These are phyloP conservation scores for Pollenia amentaria DNA, from an alignment of 2,888 invertebrate genomes.

Conservation along the genomic window DNA sequence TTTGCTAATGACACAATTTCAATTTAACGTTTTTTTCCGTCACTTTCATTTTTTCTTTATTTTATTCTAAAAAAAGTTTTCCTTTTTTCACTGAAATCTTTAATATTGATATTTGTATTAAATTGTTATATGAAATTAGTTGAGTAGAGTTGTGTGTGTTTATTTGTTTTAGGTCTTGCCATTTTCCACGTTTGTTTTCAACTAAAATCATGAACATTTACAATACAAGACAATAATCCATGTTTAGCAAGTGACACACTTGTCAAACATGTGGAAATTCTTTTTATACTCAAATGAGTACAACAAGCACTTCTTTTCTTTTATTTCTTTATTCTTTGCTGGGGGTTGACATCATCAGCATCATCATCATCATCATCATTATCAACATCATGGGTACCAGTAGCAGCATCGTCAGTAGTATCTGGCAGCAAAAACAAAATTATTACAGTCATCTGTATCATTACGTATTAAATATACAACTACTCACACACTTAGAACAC, in stretches of 20 bases:
- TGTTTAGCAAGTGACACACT: conserved; percentile 70
- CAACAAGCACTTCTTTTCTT: conserved; percentile 59
- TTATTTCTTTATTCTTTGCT: conserved; percentile 61
- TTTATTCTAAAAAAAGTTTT: conserved; percentile 1
- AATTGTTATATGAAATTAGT: conserved; percentile 41
- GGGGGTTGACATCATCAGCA: conserved; percentile 70
- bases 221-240: conserved; percentile 63
- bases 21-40: conserved; percentile 17
- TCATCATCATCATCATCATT: neutral
- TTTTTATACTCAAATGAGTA: conserved; percentile 62
- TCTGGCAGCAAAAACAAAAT: conserved; percentile 22
- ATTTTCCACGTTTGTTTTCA: conserved; percentile 61
- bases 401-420: conserved; percentile 13
- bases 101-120: conserved; percentile 12
- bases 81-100: conserved; percentile 27
- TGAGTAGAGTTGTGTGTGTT: neutral
- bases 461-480: conserved; percentile 41
- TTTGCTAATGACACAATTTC: conserved; percentile 43
- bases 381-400: conserved; percentile 7
- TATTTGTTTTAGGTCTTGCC: conserved; percentile 57
- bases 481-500: neutral
- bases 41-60: conserved; percentile 47
- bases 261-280: conserved; percentile 73
- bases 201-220: conserved; percentile 63
- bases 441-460: conserved; percentile 45